Conservation (phyloP, 1,140 invertebrate species). For the Battus philenor region DNA sequence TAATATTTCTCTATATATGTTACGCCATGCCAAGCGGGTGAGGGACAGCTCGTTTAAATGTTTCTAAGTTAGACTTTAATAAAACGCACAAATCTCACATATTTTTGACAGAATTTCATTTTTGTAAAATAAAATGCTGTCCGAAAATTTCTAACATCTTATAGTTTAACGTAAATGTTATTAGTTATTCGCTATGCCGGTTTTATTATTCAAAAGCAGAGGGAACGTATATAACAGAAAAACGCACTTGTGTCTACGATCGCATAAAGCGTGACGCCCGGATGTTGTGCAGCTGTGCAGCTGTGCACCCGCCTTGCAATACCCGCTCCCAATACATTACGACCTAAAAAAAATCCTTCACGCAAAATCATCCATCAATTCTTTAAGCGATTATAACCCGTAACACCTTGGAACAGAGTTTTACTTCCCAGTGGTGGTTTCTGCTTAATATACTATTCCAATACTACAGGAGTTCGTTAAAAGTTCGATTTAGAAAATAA, state of each 20-base stretch:
- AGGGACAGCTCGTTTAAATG: too few relatives aligned
- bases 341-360: constrained; percentile 13
- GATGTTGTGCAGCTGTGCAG: constrained; percentile 41
- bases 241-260: constrained; percentile 30
- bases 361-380: constrained; percentile 10
- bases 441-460: constrained; percentile 1
- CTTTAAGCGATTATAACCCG: too few relatives aligned
- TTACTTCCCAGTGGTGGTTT: neutral
- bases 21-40: too few relatives aligned
- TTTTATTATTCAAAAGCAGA: constrained; percentile 4
- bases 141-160: too few relatives aligned
- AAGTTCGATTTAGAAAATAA: constrained; percentile 20
- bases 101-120: too few relatives aligned
- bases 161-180: too few relatives aligned
- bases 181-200: constrained; percentile 1
- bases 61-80: too few relatives aligned
- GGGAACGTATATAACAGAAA: constrained; percentile 9
- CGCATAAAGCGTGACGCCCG: constrained; percentile 19
- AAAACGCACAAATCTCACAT: too few relatives aligned
- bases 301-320: constrained; percentile 14
- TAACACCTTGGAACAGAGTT: too few relatives aligned
- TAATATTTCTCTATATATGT: too few relatives aligned
- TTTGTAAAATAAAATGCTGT: too few relatives aligned
- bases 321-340: constrained; percentile 15
- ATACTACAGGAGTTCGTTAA: neutral